A percentile compares a stretch with the other conserved stretches of the same genome.
Evolutionary conservation across 2,797 vertebrate genomes (phyloP).

Genomic region (Otolemur crassicaudatus): DNA sequence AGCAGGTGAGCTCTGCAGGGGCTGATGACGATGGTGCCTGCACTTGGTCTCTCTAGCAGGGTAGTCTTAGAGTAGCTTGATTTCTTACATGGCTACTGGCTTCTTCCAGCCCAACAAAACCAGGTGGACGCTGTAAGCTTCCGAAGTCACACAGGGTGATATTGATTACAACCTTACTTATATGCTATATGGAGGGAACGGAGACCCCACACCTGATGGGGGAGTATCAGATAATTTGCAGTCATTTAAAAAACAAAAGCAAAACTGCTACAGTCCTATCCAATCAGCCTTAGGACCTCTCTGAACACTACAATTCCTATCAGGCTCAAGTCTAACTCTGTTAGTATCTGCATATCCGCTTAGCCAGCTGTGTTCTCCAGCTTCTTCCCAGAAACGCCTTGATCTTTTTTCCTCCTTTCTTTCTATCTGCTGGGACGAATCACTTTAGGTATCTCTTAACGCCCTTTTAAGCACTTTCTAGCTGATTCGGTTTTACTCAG

Average conservation of each 20-base stretch:
- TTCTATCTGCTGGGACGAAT: constrained; percentile 18
- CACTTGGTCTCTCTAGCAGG: background rate
- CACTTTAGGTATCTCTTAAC: background rate
- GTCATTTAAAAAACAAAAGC: background rate
- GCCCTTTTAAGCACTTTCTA: constrained; percentile 8
- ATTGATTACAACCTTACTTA: background rate
- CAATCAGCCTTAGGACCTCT: background rate
- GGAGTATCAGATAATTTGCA: background rate
- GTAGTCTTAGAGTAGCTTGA: background rate
- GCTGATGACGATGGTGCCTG: background rate
- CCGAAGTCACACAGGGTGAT: background rate
- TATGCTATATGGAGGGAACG: background rate
- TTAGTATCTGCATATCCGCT: background rate
- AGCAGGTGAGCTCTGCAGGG: background rate
- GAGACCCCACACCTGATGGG: background rate
- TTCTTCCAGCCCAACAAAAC: background rate
- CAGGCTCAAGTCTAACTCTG: background rate
- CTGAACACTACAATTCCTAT: background rate
- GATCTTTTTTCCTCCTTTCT: background rate
- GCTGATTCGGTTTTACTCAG: constrained; percentile 49
- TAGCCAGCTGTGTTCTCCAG: background rate
- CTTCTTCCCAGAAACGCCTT: background rate
- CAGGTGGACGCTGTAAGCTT: background rate
- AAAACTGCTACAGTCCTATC: background rate
- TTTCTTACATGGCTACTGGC: background rate